Evolutionary conservation across 2,797 vertebrate species (phyloP), one percentile per base, ranked within the genome.

Genomic region (Pipistrellus kuhlii): DNA sequence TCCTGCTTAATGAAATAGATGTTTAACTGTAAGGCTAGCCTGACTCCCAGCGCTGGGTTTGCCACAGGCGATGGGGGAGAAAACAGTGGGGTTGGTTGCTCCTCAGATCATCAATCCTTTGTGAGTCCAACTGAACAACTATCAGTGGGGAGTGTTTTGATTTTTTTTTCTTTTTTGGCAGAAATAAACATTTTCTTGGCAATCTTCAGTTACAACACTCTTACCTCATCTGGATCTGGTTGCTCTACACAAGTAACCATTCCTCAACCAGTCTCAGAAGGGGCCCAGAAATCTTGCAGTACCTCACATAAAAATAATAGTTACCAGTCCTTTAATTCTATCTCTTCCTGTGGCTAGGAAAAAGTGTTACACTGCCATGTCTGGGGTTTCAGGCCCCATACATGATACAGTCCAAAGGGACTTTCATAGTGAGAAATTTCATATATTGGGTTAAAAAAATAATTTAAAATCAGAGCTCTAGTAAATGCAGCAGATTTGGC

Each of bases 181-280:
- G 48, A 90, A 48, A 81, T 76, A 25, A 71, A 59, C 41, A 2
- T 83, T 81, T 93, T 92, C 51, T 44, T 72, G 7, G 48, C 90
- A 5, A 78, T 72, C 20, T 48, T 51, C 4, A 21, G 14, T 53
- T 23, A n/a, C 17, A 41, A 44, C 2, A 20, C 68, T 80, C 41
- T 71, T 86, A 85, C 4, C 1, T 87, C n/a, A 38, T 64, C 11
- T 88, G 41, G 23, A 88, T 87, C n/a, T 77, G 4, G 20, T 76
- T 93, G 96, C 71, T 35, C 13, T 87, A 38, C 48, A 48, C 41
- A 87, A 64, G 23, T n/a, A 72, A 64, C 64, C n/a, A 12, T 83
- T 91, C 87, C 76, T 72, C 14, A 68, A 51, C 9, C 69, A 75
- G 72, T 38, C 10, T 32, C 81, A 3, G 46, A 93, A 88, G 17